These are phyloP conservation scores for Orthosia gothica DNA, from an alignment of 2,888 invertebrate species.

Conservation along the genomic window DNA sequence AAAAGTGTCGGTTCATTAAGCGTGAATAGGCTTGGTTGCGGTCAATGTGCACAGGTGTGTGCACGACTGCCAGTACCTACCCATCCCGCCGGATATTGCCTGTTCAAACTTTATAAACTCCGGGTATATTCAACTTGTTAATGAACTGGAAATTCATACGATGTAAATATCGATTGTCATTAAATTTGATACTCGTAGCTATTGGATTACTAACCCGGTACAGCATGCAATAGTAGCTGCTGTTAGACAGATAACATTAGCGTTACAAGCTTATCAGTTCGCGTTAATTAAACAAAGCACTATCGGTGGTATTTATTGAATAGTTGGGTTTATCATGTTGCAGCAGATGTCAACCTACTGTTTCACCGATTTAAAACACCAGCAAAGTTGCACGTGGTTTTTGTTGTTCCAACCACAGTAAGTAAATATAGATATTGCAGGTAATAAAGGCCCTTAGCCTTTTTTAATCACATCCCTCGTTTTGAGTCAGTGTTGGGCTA, in stretches of 20 bases:
- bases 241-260: slow-evolving; percentile 35
- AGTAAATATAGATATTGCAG: no score
- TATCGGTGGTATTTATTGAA: slow-evolving; percentile 31
- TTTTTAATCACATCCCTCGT: not conserved
- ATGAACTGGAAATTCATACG: slow-evolving; percentile 22
- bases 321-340: not conserved
- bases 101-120: slow-evolving; percentile 30
- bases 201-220: slow-evolving; percentile 22
- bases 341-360: not conserved
- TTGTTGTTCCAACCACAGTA: no score
- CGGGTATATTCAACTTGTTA: slow-evolving; percentile 22
- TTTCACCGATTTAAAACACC: not conserved
- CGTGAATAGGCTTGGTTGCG: slow-evolving; percentile 45
- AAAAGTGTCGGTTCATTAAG: slow-evolving; percentile 39
- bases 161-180: slow-evolving; percentile 26
- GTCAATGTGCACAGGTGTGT: slow-evolving; percentile 59
- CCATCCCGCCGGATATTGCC: slow-evolving; percentile 33
- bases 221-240: slow-evolving; percentile 30
- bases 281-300: slow-evolving; percentile 19
- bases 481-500: not conserved
- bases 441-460: not conserved
- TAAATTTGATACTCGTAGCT: not conserved
- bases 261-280: slow-evolving; percentile 31
- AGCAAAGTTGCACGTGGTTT: no score
- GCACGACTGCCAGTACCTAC: slow-evolving; percentile 20